Conservation (phyloP, 1,140 invertebrate genomes). For the Pogonomyrmex californicus region DNA sequence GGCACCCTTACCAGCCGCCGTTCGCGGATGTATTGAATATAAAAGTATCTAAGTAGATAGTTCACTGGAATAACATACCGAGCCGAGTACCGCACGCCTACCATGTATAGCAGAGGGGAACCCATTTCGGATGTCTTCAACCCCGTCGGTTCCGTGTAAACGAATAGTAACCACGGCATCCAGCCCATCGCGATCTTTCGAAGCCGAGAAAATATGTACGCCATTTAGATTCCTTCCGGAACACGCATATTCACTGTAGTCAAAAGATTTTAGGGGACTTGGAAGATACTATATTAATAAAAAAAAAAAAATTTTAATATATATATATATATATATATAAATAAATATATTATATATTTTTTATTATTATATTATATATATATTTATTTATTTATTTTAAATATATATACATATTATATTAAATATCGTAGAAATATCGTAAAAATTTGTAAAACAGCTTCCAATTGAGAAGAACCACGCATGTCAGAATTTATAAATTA, state of each 20-base stretch:
- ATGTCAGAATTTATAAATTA: neutral
- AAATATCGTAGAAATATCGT: neutral
- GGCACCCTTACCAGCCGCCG: constrained; percentile 71
- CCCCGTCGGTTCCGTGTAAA: constrained; percentile 72
- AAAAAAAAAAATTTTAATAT: no score
- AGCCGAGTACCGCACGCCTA: constrained; percentile 33
- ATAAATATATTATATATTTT: no score
- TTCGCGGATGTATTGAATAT: constrained; percentile 85
- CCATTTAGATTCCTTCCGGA: constrained; percentile 72
- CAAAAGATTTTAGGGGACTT: constrained; percentile 33
- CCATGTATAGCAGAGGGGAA: constrained; percentile 38
- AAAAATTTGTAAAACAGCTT: neutral
- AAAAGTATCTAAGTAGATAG: constrained; percentile 85
- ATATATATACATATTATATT: no score
- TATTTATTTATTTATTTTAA: no score
- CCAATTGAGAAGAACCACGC: neutral
- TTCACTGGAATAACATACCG: constrained; percentile 81
- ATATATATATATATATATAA: no score
- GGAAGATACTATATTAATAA: no score
- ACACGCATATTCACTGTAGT: neutral
- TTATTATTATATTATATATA: no score
- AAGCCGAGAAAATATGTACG: constrained; percentile 72
- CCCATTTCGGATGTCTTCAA: constrained; percentile 66
- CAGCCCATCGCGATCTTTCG: constrained; percentile 62
- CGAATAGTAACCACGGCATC: constrained; percentile 85